Conservation (phyloP, 2,113 vertebrate genomes). For the Panthera leo region DNA sequence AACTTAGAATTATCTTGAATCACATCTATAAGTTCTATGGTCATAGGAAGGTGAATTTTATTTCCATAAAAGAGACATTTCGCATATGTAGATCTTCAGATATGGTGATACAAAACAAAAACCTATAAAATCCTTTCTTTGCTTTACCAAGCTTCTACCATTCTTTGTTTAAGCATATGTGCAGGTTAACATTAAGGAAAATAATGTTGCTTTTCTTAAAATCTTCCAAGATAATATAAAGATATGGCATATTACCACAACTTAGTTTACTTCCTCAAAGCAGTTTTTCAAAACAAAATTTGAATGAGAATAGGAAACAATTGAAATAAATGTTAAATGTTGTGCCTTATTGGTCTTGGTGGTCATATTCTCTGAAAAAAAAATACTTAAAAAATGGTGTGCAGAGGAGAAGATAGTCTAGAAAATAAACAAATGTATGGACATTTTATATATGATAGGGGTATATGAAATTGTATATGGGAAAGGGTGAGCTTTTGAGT, state of each 20-base stretch:
- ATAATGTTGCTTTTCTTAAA: not conserved
- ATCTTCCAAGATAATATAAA: not conserved
- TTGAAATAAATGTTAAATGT: not conserved
- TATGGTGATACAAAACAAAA: not conserved
- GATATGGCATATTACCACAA: not conserved
- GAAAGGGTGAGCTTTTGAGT: not conserved
- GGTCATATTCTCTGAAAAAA: not conserved
- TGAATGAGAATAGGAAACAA: not conserved
- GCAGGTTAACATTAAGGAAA: not conserved
- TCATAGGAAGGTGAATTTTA: not conserved
- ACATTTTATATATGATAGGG: not conserved
- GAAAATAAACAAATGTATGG: not conserved
- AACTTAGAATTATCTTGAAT: not conserved
- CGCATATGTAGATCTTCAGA: constrained; percentile 31
- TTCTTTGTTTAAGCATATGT: not conserved
- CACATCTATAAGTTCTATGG: constrained; percentile 56
- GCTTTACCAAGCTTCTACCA: not conserved
- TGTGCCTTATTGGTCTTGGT: not conserved
- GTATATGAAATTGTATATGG: not conserved
- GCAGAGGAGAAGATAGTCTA: not conserved
- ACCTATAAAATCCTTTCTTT: not conserved
- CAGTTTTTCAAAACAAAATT: not conserved
- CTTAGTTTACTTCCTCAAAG: not conserved
- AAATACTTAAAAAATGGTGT: not conserved
- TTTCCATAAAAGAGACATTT: not conserved